Evolutionary conservation across 2,797 vertebrate genomes (phyloP).

Genomic region (Pteronotus mesoamericanus): DNA sequence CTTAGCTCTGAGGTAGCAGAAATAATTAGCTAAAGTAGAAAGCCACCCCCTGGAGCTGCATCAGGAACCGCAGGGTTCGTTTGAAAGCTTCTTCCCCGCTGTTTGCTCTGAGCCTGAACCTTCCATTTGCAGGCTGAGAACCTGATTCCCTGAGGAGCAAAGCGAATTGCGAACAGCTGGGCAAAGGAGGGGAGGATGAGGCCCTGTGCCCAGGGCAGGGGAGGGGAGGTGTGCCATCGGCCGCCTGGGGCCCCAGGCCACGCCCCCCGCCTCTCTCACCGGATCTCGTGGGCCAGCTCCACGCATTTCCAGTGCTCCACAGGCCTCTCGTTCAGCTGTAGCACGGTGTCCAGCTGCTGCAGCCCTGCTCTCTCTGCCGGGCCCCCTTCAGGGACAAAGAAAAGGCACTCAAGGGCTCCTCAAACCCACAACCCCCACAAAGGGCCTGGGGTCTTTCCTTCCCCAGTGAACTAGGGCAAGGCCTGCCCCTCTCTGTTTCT

Average conservation of each 20-base stretch:
- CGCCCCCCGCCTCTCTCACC: slow-evolving; percentile 79
- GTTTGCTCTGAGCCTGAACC: slow-evolving; percentile 21
- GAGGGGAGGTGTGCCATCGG: not conserved
- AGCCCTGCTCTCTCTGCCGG: slow-evolving; percentile 94
- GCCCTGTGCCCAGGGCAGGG: not conserved
- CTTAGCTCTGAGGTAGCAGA: not conserved
- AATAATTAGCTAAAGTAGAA: slow-evolving; percentile 10
- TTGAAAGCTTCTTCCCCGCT: not conserved
- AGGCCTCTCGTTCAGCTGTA: slow-evolving; percentile 92
- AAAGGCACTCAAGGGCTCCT: not conserved
- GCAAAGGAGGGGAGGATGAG: not conserved
- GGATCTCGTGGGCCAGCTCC: slow-evolving; percentile 94
- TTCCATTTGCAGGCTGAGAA: slow-evolving; percentile 47
- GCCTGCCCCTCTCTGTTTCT: not conserved
- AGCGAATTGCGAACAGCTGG: slow-evolving; percentile 36
- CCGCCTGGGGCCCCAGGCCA: not conserved
- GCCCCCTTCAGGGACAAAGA: slow-evolving; percentile 84
- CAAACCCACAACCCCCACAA: not conserved
- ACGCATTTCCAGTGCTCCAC: slow-evolving; percentile 98
- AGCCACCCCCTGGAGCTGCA: not conserved
- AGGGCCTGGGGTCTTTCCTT: not conserved
- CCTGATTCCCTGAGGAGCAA: not conserved
- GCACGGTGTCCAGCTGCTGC: slow-evolving; percentile 91
- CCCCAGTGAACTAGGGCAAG: not conserved
- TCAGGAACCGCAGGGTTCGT: not conserved